Base-by-base conservation (phyloP, 2,797 vertebrate genomes). In the Schizothorax lantsangensis region DNA sequence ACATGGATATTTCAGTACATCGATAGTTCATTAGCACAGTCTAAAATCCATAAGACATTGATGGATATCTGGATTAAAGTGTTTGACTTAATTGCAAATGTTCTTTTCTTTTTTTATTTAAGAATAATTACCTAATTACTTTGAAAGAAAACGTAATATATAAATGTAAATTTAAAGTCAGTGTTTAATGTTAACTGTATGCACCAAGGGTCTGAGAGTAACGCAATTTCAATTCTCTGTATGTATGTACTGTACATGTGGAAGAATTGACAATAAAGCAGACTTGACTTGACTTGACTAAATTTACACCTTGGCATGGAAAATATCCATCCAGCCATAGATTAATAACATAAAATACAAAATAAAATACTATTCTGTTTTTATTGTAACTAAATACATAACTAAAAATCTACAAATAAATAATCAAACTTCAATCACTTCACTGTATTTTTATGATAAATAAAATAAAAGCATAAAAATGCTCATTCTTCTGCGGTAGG, bases 1-100 rank as follows among this genome's bases (percentile, higher is more conserved):
- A 75, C 72, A 79, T n/a, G 47, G 74, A 85, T 68, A 84, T 75
- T 73, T 62, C 8, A 36, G 33, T 47, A 74, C 47, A 82, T n/a
- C 1, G 8, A 43, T 43, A 75, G 73, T 75, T 38, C 78, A n/a
- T 15, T 49, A 62, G 52, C 59, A 30, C 43, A 38, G 6, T 23
- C 2, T 66, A 68, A 69, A 62, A 69, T n/a, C 23, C 33, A 3
- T 26, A 26, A 79, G 26, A 68, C 26, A 64, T 23, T 21, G 6
- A 43, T 9, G 4, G 36, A 62, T 8, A 26, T 38, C 45, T 30
- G 38, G 38, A 45, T 43, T 0, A 40, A 80, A 12, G 14, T 19
- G 2, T 43, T 54, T 36, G 14, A 19, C 3, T 17, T 66, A 36
- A 36, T 36, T 43, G 49, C 64, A 52, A 62, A 12, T 14, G n/a